Percentiles rank a stretch among this genome's conserved stretches.
Evolutionary conservation across 2,113 vertebrate species (phyloP).

Genomic region (Hyperopisus bebe): DNA sequence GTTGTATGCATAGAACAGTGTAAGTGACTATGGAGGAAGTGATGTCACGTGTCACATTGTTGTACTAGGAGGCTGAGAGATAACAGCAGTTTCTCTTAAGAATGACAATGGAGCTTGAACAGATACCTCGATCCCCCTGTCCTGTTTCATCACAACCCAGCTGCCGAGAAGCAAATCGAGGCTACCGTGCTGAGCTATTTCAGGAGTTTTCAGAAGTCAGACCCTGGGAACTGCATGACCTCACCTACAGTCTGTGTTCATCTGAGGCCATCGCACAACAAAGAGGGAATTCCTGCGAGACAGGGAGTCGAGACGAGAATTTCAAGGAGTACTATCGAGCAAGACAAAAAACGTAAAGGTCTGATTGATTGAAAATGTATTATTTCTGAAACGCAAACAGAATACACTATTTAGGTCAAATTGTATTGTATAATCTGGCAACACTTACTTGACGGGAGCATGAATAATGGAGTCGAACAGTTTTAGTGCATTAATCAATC

Average conservation of each 20-base stretch:
- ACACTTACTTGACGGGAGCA: neutral
- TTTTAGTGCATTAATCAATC: neutral
- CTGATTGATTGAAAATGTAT: neutral
- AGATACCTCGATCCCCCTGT: neutral
- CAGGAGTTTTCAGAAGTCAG: neutral
- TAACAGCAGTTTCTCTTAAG: neutral
- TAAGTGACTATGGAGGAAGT: neutral
- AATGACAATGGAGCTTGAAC: neutral
- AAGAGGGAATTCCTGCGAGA: neutral
- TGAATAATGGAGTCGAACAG: neutral
- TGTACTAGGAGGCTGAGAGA: neutral
- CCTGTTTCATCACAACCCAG: neutral
- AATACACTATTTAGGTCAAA: neutral
- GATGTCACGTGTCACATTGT: neutral
- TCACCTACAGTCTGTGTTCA: neutral
- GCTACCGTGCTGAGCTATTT: neutral
- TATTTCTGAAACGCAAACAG: neutral
- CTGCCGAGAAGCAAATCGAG: neutral
- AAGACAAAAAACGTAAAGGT: neutral
- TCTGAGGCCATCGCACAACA: neutral
- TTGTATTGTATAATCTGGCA: neutral
- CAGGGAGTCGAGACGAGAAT: neutral
- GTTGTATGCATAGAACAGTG: neutral
- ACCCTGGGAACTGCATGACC: neutral
- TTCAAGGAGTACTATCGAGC: neutral